Base-by-base conservation (phyloP, 2,888 invertebrate genomes). In the Embidobia sp. region DNA sequence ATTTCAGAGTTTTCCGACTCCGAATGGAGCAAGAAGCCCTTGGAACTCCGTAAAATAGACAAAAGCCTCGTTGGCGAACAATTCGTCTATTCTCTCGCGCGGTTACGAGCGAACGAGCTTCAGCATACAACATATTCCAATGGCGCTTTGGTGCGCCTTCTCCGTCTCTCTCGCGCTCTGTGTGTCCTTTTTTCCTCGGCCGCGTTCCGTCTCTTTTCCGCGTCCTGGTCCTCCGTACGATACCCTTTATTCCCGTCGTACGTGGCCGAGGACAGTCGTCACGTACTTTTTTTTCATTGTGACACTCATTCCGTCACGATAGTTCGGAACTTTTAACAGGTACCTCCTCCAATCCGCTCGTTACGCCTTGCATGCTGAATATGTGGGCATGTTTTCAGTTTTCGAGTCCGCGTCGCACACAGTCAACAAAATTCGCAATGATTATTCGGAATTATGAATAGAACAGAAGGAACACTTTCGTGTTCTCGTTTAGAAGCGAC, bases 11-110 rank as follows among this genome's bases (percentile, higher is more conserved):
- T 86, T 86, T 86, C 85, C 81, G 83, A 80, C 81, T 82, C 79
- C 84, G 83, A 82, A 86, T 85, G 81, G 87, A 67, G 66, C 77
- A 67, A 66, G 79, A 87, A 88, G 85, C 88, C 86, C 85, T 86
- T 86, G 85, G 85, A 88, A 87, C 85, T 87, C 85, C 82, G 87
- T 86, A 86, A 86, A 87, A 87, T 86, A 87, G 87, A 88, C 88
- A 87, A 88, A 88, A 87, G 87, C 86, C 85, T 79, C 79, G 85
- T 81, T 84, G 82, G 84, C 85, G 84, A 86, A 86, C 87, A 86
- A 87, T 87, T 87, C 86, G 84, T 87, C 86, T 85, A 86, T 87
- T 87, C 86, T 86, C 82, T 85, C 82, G 81, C 83, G 81, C 83
- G 83, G 85, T 85, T 84, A 84, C 85, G 84, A 86, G 82, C 85